These are phyloP conservation scores for Melieria omissa DNA, from an alignment of 2,888 invertebrate genomes.

Conservation along the genomic window DNA sequence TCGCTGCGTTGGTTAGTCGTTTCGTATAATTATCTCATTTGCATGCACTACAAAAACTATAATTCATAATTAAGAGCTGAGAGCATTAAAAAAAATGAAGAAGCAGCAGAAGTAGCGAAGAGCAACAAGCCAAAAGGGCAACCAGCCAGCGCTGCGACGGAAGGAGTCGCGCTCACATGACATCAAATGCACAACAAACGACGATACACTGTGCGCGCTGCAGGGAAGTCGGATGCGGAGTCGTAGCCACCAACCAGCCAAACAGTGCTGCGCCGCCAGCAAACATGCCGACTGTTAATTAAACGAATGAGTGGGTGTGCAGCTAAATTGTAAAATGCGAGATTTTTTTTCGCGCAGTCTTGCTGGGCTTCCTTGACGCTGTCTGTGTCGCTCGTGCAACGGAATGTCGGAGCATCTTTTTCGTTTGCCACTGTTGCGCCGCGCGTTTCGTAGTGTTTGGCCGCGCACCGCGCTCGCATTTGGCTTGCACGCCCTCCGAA, in stretches of 20 bases:
- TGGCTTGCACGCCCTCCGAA: conserved; percentile 9
- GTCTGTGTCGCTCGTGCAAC: not conserved
- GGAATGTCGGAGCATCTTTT: not conserved
- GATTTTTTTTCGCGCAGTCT: conserved; percentile 42
- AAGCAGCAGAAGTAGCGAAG: not conserved
- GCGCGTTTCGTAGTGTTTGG: conserved; percentile 1
- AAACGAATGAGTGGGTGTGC: conserved; percentile 61
- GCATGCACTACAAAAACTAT: conserved; percentile 59
- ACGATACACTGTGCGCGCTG: conserved; percentile 9
- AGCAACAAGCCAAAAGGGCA: too few species aligned
- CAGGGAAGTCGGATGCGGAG: conserved; percentile 31
- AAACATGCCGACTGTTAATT: conserved; percentile 58
- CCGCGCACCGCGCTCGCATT: conserved; percentile 7
- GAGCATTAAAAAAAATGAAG: not conserved
- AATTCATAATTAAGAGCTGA: conserved; percentile 61
- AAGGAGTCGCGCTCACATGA: conserved; percentile 33
- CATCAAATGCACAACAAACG: conserved; percentile 47
- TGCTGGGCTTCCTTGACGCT: not conserved
- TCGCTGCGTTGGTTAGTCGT: conserved; percentile 37
- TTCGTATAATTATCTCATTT: conserved; percentile 61
- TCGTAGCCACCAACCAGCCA: conserved; percentile 19
- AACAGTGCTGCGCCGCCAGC: conserved; percentile 2
- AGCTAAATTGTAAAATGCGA: conserved; percentile 62
- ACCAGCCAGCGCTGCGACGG: not conserved
- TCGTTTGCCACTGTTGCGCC: not conserved